These are phyloP conservation scores for Zaprionus nigranus DNA, from an alignment of 1,140 invertebrate genomes.

Conservation along the genomic window DNA sequence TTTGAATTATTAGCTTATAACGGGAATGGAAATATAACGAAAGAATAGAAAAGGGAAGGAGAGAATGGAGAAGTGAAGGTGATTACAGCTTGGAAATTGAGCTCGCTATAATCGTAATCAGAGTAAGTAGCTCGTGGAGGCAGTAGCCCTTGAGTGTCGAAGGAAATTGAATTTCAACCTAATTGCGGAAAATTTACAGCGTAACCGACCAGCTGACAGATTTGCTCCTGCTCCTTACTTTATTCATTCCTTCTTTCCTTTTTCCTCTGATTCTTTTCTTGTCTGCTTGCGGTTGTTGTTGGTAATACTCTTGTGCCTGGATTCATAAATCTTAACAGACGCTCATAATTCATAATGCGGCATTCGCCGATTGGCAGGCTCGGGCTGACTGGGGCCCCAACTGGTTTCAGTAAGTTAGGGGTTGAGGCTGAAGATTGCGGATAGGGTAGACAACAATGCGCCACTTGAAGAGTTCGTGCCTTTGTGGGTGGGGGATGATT, in stretches of 20 bases:
- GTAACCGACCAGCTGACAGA: conserved; percentile 78
- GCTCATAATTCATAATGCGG: conserved; percentile 77
- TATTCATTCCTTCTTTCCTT: background rate
- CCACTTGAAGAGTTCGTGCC: conserved; percentile 13
- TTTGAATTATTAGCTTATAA: conserved; percentile 45
- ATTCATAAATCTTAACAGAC: conserved; percentile 77
- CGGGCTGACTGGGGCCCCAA: background rate
- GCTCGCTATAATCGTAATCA: conserved; percentile 60
- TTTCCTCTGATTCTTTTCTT: background rate
- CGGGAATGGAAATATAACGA: background rate
- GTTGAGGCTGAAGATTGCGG: background rate
- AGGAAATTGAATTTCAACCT: conserved; percentile 81
- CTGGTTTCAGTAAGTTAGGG: background rate
- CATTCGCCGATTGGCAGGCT: conserved; percentile 74
- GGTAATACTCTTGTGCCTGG: conserved; percentile 48
- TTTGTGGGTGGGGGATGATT: conserved; percentile 21
- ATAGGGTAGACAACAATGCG: background rate
- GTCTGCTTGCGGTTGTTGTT: conserved; percentile 1
- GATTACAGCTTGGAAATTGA: background rate
- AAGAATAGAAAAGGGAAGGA: background rate
- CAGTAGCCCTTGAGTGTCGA: conserved; percentile 8
- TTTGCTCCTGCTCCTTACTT: conserved; percentile 42
- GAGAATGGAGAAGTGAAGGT: background rate
- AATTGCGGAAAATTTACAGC: conserved; percentile 79
- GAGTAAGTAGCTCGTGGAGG: conserved; percentile 63